Conservation (phyloP, 2,797 vertebrate genomes). For the Phalanger gymnotis region DNA sequence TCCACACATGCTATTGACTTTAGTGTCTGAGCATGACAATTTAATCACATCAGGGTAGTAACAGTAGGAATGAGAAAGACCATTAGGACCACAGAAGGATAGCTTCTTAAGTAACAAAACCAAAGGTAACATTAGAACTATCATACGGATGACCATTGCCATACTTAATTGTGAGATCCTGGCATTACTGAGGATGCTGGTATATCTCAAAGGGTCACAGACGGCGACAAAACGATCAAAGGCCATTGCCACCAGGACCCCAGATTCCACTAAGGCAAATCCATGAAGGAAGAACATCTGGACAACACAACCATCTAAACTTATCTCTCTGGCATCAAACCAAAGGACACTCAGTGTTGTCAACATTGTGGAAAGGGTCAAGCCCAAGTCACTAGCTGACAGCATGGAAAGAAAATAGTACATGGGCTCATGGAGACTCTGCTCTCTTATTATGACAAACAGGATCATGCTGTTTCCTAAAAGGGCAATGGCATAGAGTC, state of each 20-base stretch:
- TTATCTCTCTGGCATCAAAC: slow-evolving; percentile 59
- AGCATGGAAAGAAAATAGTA: slow-evolving; percentile 78
- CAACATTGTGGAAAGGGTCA: slow-evolving; percentile 69
- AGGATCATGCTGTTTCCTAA: slow-evolving; percentile 75
- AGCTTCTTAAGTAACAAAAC: slow-evolving; percentile 77
- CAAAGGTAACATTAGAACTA: slow-evolving; percentile 66
- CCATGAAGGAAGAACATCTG: slow-evolving; percentile 82
- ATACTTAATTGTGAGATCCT: slow-evolving; percentile 64
- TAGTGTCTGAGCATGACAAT: slow-evolving; percentile 62
- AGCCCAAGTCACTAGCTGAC: slow-evolving; percentile 59
- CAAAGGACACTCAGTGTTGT: slow-evolving; percentile 76
- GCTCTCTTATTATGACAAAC: slow-evolving; percentile 70
- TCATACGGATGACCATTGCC: slow-evolving; percentile 48
- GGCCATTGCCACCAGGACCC: slow-evolving; percentile 79
- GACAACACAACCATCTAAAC: slow-evolving; percentile 68
- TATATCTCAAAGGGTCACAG: slow-evolving; percentile 67
- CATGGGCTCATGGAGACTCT: slow-evolving; percentile 73
- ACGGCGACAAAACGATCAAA: slow-evolving; percentile 74
- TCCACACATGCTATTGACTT: slow-evolving; percentile 69
- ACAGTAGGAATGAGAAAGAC: slow-evolving; percentile 79
- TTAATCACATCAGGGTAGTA: slow-evolving; percentile 80
- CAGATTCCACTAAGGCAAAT: slow-evolving; percentile 77
- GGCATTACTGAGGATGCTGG: slow-evolving; percentile 49
- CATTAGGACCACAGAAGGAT: slow-evolving; percentile 48
- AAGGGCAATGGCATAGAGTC: slow-evolving; percentile 68